These are phyloP conservation scores for Montipora cactus DNA, from an alignment of 64 coral and sea anemone species.

Conservation along the genomic window DNA sequence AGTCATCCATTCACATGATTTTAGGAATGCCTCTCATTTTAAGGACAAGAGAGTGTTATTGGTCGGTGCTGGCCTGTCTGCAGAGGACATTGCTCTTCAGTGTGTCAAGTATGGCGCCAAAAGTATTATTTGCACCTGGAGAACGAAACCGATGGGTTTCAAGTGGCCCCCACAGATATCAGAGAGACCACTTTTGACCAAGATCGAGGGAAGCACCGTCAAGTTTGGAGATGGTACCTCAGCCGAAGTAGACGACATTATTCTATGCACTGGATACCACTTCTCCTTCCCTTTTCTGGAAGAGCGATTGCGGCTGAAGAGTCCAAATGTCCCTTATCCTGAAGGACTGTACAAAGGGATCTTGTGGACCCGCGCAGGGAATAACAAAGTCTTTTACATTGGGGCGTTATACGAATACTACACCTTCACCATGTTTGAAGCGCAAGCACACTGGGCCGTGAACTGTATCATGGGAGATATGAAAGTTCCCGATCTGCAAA, in stretches of 20 bases:
- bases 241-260: conserved; percentile 51
- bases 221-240: conserved; percentile 61
- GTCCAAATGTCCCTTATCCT: conserved; percentile 22
- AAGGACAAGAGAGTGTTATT: conserved; percentile 19
- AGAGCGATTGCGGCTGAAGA: conserved; percentile 30
- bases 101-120: conserved; percentile 56
- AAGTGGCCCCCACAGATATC: conserved; percentile 60
- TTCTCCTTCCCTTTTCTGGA: conserved; percentile 53
- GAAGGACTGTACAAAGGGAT: conserved; percentile 33
- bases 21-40: conserved; percentile 57
- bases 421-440: conserved; percentile 62
- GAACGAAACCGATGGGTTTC: conserved; percentile 49
- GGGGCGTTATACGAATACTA: conserved; percentile 45
- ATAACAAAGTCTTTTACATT: conserved; percentile 56
- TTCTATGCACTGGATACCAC: conserved; percentile 61
- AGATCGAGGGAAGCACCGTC: conserved; percentile 54
- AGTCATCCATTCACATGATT: conserved; percentile 51
- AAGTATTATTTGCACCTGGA: conserved; percentile 26
- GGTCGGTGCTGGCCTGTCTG: conserved; percentile 48
- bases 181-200: conserved; percentile 32
- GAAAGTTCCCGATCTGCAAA: conserved; percentile 11
- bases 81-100: conserved; percentile 62
- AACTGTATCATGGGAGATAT: conserved; percentile 59
- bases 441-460: conserved; percentile 48
- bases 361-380: conserved; percentile 44